phyloP scores from a whole-genome alignment of 2,888 invertebrate species.

The Drosophila helvetica region DNA sequence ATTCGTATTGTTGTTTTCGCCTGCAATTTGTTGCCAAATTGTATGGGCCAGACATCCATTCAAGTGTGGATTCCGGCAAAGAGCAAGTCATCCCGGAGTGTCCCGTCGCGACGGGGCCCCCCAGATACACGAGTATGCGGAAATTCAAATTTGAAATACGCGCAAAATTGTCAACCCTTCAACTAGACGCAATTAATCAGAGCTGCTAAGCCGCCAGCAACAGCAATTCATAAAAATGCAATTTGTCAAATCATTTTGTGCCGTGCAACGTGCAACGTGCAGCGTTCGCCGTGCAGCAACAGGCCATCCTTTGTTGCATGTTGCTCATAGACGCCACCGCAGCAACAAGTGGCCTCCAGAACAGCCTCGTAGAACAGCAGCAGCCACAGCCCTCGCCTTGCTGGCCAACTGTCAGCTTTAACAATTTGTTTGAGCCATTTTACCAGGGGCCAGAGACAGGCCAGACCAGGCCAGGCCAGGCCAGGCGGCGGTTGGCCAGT shows the following conservation, averaged over 20 bases:
- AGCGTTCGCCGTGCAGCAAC: constrained; percentile 2
- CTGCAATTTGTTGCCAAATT: constrained; percentile 43
- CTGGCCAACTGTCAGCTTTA: constrained; percentile 76
- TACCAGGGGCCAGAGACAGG: constrained; percentile 31
- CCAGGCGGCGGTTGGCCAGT: constrained; percentile 27
- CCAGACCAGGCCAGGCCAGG: constrained; percentile 10
- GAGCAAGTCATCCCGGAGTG: constrained; percentile 16
- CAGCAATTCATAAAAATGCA: constrained; percentile 73
- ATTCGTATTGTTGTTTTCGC: constrained; percentile 61
- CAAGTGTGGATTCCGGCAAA: constrained; percentile 24
- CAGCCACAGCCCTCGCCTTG: constrained; percentile 47
- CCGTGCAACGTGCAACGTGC: constrained; percentile 16
- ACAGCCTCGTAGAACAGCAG: constrained; percentile 1
- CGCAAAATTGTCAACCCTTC: constrained; percentile 67
- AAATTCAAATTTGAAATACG: constrained; percentile 61
- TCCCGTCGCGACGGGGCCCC: constrained; percentile 2
- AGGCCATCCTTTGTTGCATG: not conserved
- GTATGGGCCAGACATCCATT: constrained; percentile 28
- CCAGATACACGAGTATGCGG: constrained; percentile 31
- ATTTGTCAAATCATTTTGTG: constrained; percentile 75
- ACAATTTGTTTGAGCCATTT: constrained; percentile 80
- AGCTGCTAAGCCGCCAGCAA: constrained; percentile 25
- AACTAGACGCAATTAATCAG: constrained; percentile 71
- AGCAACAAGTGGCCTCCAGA: constrained; percentile 61
- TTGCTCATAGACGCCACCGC: constrained; percentile 50